A percentile compares a stretch with the other conserved stretches of the same genome.
Conservation (phyloP, 2,113 vertebrate genomes). For the Upupa epops region DNA sequence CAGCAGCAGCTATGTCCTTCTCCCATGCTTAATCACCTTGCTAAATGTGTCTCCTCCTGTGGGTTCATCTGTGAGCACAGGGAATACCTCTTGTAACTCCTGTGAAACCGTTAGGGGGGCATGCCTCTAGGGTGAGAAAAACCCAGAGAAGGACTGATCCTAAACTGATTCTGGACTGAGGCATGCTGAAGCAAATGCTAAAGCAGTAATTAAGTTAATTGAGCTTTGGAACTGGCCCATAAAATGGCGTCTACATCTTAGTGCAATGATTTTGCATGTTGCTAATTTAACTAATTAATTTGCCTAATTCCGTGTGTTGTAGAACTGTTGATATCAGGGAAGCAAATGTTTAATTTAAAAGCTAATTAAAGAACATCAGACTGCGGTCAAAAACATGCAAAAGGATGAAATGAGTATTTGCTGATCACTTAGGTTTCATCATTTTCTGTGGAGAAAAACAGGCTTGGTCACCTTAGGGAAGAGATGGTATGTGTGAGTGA, state of each 20-base stretch:
- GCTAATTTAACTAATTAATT: constrained; percentile 41
- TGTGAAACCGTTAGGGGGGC: not conserved
- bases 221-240: not conserved
- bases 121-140: fast-evolving
- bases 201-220: not conserved
- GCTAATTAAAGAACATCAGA: constrained; percentile 15
- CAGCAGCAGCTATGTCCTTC: not conserved
- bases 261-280: not conserved
- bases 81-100: not conserved
- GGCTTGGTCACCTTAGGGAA: not conserved
- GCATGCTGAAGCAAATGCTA: not conserved
- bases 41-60: fast-evolving
- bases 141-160: not conserved
- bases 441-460: not conserved
- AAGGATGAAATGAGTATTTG: not conserved
- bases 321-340: not conserved
- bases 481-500: fast-evolving
- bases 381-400: not conserved
- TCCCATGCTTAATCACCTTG: not conserved
- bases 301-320: not conserved
- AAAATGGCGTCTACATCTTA: not conserved
- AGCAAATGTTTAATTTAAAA: constrained; percentile 35
- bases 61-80: fast-evolving
- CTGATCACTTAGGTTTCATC: not conserved
- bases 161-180: fast-evolving